A percentile compares a stretch with the other conserved stretches of the same genome.
Evolutionary conservation across 2,113 vertebrate genomes (phyloP).

Genomic region (Baryphthengus martii): DNA sequence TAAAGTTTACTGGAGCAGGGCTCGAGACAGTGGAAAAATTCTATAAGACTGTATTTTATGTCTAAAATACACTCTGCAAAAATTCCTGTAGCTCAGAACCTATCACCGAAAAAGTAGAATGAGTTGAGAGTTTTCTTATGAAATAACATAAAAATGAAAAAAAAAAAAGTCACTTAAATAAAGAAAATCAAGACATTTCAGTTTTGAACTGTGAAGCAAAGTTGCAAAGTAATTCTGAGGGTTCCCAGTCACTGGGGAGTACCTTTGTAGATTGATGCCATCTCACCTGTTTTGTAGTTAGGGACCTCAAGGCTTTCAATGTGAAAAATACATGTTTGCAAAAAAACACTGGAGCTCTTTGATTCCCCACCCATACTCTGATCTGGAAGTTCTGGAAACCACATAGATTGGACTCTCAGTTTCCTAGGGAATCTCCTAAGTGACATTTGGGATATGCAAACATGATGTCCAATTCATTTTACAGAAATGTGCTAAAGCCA

Average conservation of each 20-base stretch:
- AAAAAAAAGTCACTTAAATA: neutral
- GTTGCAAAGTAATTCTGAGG: neutral
- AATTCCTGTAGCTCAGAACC: neutral
- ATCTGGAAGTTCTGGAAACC: neutral
- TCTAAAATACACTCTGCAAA: neutral
- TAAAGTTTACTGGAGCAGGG: neutral
- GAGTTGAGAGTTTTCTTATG: neutral
- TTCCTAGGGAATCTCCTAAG: neutral
- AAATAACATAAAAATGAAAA: neutral
- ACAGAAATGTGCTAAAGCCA: neutral
- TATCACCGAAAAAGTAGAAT: neutral
- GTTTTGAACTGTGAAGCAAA: neutral
- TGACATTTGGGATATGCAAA: neutral
- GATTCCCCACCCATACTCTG: neutral
- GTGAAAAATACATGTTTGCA: neutral
- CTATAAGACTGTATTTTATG: neutral
- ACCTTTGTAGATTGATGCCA: neutral
- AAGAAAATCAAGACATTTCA: neutral
- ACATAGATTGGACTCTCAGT: neutral
- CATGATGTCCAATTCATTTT: neutral
- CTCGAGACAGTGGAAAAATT: neutral
- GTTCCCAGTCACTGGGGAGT: neutral
- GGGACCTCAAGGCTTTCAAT: neutral
- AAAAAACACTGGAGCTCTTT: neutral
- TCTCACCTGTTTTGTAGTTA: neutral